phyloP scores from a whole-genome alignment of 2,888 invertebrate genomes.

The Tiphia femorata region DNA sequence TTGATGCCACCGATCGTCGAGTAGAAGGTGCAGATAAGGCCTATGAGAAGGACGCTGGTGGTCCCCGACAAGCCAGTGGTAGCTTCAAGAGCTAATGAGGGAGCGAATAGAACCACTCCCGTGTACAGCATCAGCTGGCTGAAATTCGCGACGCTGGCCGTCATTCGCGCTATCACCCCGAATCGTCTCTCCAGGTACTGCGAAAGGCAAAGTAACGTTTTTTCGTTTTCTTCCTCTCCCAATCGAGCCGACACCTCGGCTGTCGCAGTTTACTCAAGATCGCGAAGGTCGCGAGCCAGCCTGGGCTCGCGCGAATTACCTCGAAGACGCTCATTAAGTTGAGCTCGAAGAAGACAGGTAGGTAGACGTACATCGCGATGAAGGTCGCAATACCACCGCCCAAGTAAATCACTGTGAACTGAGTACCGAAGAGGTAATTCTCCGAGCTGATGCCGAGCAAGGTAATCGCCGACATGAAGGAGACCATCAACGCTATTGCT shows the following conservation, averaged over 20 bases:
- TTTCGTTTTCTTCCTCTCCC: not conserved
- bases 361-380: slow-evolving; percentile 80
- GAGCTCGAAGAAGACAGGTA: slow-evolving; percentile 88
- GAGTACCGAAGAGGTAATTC: slow-evolving; percentile 86
- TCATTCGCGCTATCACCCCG: slow-evolving; percentile 69
- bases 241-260: too few species aligned
- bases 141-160: slow-evolving; percentile 73
- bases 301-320: slow-evolving; percentile 68
- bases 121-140: slow-evolving; percentile 73
- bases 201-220: not conserved
- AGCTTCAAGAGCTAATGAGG: slow-evolving; percentile 74
- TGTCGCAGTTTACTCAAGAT: too few species aligned
- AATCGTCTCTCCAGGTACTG: slow-evolving; percentile 77
- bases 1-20: slow-evolving; percentile 92
- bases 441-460: slow-evolving; percentile 91
- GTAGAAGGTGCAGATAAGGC: slow-evolving; percentile 86
- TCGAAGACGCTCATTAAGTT: slow-evolving; percentile 91
- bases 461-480: slow-evolving; percentile 92
- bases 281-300: too few species aligned
- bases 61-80: slow-evolving; percentile 70
- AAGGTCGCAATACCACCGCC: slow-evolving; percentile 84
- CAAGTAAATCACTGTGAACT: slow-evolving; percentile 83
- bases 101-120: slow-evolving; percentile 76
- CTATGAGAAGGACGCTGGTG: slow-evolving; percentile 69
- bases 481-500: slow-evolving; percentile 92